Percentiles rank a stretch among this genome's conserved stretches.
phyloP scores from a whole-genome alignment of 2,888 invertebrate genomes.

The Caenorhabditis parvicauda region DNA sequence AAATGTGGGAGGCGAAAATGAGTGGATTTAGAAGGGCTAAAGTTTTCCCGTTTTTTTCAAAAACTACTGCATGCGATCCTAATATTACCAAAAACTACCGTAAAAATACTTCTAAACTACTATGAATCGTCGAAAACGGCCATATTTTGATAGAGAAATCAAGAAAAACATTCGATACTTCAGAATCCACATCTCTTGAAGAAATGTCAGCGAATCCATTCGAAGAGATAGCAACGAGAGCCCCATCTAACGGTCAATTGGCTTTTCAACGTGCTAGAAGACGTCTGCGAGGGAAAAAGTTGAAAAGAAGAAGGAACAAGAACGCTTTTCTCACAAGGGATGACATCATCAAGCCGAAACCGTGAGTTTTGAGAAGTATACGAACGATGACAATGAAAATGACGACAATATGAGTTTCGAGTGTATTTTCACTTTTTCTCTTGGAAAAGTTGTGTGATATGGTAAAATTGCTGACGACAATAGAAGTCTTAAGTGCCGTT shows the following conservation, averaged over 20 bases:
- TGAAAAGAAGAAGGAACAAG: conserved; percentile 16
- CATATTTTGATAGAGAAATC: background rate
- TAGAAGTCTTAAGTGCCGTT: too few species aligned
- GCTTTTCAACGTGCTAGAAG: conserved; percentile 21
- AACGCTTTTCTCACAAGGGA: conserved; percentile 25
- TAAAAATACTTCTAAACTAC: too few species aligned
- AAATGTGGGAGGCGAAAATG: too few species aligned
- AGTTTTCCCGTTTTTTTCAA: too few species aligned
- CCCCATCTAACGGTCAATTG: conserved; percentile 25
- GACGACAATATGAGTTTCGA: too few species aligned
- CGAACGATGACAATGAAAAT: background rate
- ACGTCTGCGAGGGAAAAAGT: conserved; percentile 14
- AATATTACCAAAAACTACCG: too few species aligned
- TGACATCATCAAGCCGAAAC: conserved; percentile 23
- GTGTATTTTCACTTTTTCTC: too few species aligned
- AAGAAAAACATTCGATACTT: background rate
- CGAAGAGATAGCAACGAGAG: conserved; percentile 40
- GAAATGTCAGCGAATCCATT: conserved; percentile 37
- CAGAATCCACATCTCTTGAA: conserved; percentile 4
- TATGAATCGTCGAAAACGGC: too few species aligned
- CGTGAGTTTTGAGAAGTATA: conserved; percentile 5
- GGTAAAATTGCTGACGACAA: too few species aligned
- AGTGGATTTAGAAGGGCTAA: too few species aligned
- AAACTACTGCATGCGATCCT: too few species aligned
- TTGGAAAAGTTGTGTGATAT: too few species aligned